Evolutionary conservation across 2,888 invertebrate genomes (phyloP), one percentile per base, ranked within the genome.

Genomic region (Monopis laevigella): DNA sequence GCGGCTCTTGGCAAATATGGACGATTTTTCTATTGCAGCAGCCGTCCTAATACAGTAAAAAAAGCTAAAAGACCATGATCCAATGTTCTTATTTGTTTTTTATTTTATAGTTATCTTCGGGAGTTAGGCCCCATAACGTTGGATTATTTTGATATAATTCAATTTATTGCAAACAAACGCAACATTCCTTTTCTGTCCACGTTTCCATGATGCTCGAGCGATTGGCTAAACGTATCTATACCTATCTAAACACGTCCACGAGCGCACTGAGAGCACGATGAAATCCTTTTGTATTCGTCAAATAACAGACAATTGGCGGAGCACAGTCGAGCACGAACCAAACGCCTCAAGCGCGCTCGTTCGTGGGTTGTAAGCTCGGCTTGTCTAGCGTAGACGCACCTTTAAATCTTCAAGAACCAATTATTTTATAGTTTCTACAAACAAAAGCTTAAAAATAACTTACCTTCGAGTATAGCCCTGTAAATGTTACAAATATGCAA

Each of bases 301-400:
- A 36, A 36, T 18, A 17, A 45, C 39, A 34, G 41, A 43, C 21
- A 38, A 41, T 18, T 11, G 32, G 28, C 39, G 35, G 39, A 40
- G 14, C 34, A 13, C 38, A 38, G 30, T 10, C 36, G 30, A 39
- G 41, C 41, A 29, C 43, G 45, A 43, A 39, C 39, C 7, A 41
- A 41, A 41, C 35, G 41, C 35, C 39, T 34, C 27, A 16, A 41
- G 34, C 43, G 36, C 27, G 36, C 39, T 45, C 41, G 39, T 45
- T 42, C 30, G 32, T 39, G 30, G 32, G 40, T 40, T 30, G 24
- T 39, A 40, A 32, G 39, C 12, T 29, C 11, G 13, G 32, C 12
- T 10, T 16, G 12, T 13, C 24, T 7, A 21, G 24, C 24, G 24
- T 21, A 21, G 24, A 21, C 24, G 24, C 24, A 21, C 24, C 24